phyloP scores from a whole-genome alignment of 2,113 vertebrate species.

The Octodon degus region DNA sequence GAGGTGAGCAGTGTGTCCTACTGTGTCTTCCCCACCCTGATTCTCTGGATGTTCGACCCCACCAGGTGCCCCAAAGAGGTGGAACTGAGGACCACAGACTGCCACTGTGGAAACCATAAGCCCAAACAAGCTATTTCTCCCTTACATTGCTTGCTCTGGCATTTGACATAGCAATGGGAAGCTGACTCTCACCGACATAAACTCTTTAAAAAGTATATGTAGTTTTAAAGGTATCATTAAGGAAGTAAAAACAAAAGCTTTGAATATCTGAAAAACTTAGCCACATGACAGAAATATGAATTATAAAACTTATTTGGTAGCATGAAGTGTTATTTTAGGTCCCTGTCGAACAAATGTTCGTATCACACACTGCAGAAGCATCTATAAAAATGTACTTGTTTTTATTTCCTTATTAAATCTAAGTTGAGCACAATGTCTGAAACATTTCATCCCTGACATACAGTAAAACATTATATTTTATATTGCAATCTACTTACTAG shows the following conservation, averaged over 20 bases:
- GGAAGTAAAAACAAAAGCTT: background rate
- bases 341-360: background rate
- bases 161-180: background rate
- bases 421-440: background rate
- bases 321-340: background rate
- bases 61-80: background rate
- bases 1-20: background rate
- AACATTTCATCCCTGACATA: background rate
- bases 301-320: background rate
- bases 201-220: background rate
- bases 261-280: background rate
- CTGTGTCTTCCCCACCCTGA: background rate
- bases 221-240: background rate
- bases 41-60: background rate
- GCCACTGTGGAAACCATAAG: background rate
- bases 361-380: background rate
- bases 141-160: background rate
- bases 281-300: background rate
- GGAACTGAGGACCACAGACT: background rate
- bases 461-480: background rate
- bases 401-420: conserved; percentile 17
- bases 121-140: background rate
- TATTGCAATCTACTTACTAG: background rate
- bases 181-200: background rate
- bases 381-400: background rate